Percentiles rank a stretch among this genome's conserved stretches.
These are phyloP conservation scores for Atta texana DNA, from an alignment of 1,140 invertebrate species.

Conservation along the genomic window DNA sequence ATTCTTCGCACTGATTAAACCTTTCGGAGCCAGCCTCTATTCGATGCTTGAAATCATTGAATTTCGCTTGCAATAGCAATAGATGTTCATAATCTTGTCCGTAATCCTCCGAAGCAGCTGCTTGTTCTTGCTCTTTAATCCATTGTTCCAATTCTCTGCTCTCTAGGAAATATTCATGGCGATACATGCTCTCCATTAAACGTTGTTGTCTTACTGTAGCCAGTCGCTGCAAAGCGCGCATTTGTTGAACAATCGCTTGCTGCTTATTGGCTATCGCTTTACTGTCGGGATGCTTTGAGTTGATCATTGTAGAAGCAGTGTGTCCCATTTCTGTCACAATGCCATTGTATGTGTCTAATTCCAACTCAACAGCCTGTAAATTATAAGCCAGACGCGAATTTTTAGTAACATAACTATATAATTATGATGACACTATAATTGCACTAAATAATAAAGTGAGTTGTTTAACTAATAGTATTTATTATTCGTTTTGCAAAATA, in stretches of 20 bases:
- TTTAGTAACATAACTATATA: background rate
- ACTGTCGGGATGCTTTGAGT: constrained; percentile 92
- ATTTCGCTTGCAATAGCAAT: constrained; percentile 95
- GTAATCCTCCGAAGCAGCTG: constrained; percentile 97
- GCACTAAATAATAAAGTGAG: background rate
- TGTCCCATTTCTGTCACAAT: constrained; percentile 97
- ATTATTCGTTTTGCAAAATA: constrained; percentile 10
- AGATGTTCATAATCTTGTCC: constrained; percentile 99
- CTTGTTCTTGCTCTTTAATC: constrained; percentile 97
- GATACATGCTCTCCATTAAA: constrained; percentile 95
- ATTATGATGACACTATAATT: background rate
- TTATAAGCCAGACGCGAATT: constrained; percentile 13
- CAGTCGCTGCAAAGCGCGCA: constrained; percentile 93
- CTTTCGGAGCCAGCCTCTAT: constrained; percentile 96
- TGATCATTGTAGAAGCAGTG: constrained; percentile 92
- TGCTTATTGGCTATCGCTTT: constrained; percentile 93
- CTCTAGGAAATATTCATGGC: constrained; percentile 97
- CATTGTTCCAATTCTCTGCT: constrained; percentile 96
- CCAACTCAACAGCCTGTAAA: constrained; percentile 93
- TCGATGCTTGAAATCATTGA: constrained; percentile 97
- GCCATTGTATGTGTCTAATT: constrained; percentile 96
- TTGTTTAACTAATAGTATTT: background rate
- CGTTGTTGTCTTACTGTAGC: constrained; percentile 93
- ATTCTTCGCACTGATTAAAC: constrained; percentile 96
- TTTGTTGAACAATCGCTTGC: constrained; percentile 91